Percentiles rank a stretch among this genome's conserved stretches.
These are phyloP conservation scores for Stegodyphus mimosarum DNA, from an alignment of 1,140 invertebrate genomes.

Conservation along the genomic window DNA sequence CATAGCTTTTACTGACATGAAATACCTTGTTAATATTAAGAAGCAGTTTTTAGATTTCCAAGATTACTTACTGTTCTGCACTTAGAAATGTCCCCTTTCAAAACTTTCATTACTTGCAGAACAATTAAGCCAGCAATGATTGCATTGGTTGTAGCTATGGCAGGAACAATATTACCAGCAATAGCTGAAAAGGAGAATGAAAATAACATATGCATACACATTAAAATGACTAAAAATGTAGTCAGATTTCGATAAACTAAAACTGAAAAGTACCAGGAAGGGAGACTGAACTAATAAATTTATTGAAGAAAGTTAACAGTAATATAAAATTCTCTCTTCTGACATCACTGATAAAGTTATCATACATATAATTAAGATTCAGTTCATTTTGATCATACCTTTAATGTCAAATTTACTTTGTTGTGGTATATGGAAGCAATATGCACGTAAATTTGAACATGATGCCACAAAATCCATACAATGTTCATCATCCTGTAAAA, in stretches of 20 bases:
- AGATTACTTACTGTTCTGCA: conserved; percentile 76
- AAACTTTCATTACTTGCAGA: conserved; percentile 85
- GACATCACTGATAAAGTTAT: too few relatives aligned
- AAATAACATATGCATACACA: neutral
- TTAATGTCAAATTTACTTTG: conserved; percentile 96
- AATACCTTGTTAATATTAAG: conserved; percentile 1
- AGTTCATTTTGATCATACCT: conserved; percentile 74
- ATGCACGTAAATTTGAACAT: conserved; percentile 90
- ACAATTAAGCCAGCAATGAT: conserved; percentile 95
- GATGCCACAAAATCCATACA: conserved; percentile 97
- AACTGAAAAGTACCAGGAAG: too few relatives aligned
- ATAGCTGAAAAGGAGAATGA: conserved; percentile 77
- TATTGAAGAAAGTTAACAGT: too few relatives aligned
- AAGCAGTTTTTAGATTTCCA: neutral
- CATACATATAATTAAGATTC: too few relatives aligned
- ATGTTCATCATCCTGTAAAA: conserved; percentile 81
- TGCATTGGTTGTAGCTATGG: conserved; percentile 98
- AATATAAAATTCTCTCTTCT: too few relatives aligned
- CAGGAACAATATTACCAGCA: conserved; percentile 97
- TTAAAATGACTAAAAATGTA: too few relatives aligned
- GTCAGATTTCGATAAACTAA: too few relatives aligned
- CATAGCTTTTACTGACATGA: conserved; percentile 4
- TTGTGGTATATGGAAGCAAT: conserved; percentile 89
- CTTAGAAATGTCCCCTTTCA: conserved; percentile 76
- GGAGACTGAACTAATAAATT: too few relatives aligned